Conservation (phyloP, 2,113 vertebrate species). For the Xenopus borealis region DNA sequence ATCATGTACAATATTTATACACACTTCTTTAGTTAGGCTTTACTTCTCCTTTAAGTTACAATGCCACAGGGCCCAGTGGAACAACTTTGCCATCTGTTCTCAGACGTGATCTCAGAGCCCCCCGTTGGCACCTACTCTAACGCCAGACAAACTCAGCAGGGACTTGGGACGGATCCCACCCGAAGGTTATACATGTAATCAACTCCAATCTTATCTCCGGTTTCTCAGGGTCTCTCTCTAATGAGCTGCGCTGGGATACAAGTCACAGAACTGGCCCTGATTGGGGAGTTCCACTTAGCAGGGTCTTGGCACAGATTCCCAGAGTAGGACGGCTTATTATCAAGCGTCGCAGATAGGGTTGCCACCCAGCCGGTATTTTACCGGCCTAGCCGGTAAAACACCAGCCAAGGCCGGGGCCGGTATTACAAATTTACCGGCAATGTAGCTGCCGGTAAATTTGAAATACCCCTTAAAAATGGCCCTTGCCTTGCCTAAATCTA, state of each 20-base stretch:
- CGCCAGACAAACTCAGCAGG: not conserved
- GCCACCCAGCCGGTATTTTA: too few relatives aligned
- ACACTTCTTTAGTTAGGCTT: too few relatives aligned
- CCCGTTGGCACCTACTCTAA: conserved; percentile 5
- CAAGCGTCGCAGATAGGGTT: too few relatives aligned
- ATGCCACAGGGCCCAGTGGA: not conserved
- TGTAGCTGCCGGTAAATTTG: too few relatives aligned
- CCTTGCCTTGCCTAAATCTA: too few relatives aligned
- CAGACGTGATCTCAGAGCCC: not conserved
- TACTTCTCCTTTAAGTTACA: too few relatives aligned
- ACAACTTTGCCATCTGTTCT: conserved; percentile 8
- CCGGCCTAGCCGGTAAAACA: too few relatives aligned
- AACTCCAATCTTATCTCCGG: not conserved
- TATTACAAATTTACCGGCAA: too few relatives aligned
- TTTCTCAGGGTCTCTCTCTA: not conserved
- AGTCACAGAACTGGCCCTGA: too few relatives aligned
- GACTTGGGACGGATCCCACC: not conserved
- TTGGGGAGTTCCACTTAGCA: not conserved
- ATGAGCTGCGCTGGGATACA: not conserved
- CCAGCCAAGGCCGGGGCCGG: too few relatives aligned
- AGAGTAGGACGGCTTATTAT: not conserved
- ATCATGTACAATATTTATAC: too few relatives aligned
- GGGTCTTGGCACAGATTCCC: not conserved
- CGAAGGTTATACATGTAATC: conserved; percentile 5
- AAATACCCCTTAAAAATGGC: too few relatives aligned